phyloP scores from a whole-genome alignment of 23 tunicate genomes.

The Halocynthia roretzi region DNA sequence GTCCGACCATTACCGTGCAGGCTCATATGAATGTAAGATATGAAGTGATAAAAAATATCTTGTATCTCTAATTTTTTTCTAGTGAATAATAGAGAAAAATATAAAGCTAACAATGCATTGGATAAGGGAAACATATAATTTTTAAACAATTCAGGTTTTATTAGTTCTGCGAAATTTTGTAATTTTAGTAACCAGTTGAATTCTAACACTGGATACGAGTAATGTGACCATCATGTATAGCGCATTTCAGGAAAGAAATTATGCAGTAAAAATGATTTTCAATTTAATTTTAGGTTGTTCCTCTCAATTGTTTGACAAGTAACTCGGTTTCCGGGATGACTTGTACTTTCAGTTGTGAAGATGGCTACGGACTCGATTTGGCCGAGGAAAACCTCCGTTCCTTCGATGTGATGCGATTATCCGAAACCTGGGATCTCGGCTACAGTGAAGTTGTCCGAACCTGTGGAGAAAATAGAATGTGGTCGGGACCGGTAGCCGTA shows the following conservation, averaged over 20 bases:
- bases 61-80: too few species aligned
- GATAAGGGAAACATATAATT: too few species aligned
- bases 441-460: not conserved
- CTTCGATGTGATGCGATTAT: too few species aligned
- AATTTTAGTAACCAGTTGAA: too few species aligned
- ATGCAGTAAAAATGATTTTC: too few species aligned
- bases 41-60: not conserved
- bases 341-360: slow-evolving; percentile 20
- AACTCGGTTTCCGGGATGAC: not conserved
- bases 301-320: not conserved
- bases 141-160: too few species aligned
- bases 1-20: slow-evolving; percentile 1
- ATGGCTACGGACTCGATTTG: slow-evolving; percentile 10
- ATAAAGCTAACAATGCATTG: too few species aligned
- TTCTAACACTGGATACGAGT: not conserved
- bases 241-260: not conserved
- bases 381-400: not conserved
- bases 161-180: too few species aligned
- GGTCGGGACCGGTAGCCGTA: slow-evolving; percentile 8
- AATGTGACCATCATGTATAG: not conserved
- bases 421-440: too few species aligned
- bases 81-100: too few species aligned
- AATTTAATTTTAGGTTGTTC: not conserved
- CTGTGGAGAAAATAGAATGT: slow-evolving; percentile 3
- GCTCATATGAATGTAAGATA: not conserved